Conservation (phyloP, 2,888 invertebrate genomes). For the Papilio gigon region DNA sequence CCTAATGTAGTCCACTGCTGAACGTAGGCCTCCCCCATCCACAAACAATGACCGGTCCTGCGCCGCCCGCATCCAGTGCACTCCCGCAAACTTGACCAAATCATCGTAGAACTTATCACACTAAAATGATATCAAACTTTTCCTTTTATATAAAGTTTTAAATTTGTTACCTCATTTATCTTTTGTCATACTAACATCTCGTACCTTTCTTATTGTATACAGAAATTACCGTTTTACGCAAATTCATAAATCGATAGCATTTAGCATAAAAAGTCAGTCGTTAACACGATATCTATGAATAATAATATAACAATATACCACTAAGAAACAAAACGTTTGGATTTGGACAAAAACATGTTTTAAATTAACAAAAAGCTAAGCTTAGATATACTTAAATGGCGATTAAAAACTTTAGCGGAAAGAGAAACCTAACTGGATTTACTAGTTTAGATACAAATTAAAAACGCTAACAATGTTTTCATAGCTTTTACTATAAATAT, state of each 20-base stretch:
- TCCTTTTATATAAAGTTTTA: neutral
- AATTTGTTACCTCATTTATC: neutral
- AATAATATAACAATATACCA: neutral
- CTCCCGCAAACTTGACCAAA: no score
- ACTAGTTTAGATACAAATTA: slow-evolving; percentile 20
- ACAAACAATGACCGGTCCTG: no score
- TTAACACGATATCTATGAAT: neutral
- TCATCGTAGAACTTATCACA: neutral
- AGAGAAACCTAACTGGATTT: slow-evolving; percentile 19
- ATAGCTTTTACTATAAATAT: slow-evolving; percentile 25
- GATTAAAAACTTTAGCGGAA: neutral
- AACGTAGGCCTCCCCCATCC: no score
- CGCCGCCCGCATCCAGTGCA: no score
- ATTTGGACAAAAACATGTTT: slow-evolving; percentile 1
- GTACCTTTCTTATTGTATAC: neutral
- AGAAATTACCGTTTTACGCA: neutral
- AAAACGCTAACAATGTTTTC: slow-evolving; percentile 24
- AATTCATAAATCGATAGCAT: neutral
- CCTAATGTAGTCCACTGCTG: no score
- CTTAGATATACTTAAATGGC: neutral
- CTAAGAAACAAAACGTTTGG: neutral
- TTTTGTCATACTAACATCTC: neutral
- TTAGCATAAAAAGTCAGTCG: neutral
- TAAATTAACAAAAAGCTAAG: neutral
- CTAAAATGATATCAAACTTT: neutral